These are phyloP conservation scores for Rhinoraja longicauda DNA, from an alignment of 2,797 vertebrate genomes.

Conservation along the genomic window DNA sequence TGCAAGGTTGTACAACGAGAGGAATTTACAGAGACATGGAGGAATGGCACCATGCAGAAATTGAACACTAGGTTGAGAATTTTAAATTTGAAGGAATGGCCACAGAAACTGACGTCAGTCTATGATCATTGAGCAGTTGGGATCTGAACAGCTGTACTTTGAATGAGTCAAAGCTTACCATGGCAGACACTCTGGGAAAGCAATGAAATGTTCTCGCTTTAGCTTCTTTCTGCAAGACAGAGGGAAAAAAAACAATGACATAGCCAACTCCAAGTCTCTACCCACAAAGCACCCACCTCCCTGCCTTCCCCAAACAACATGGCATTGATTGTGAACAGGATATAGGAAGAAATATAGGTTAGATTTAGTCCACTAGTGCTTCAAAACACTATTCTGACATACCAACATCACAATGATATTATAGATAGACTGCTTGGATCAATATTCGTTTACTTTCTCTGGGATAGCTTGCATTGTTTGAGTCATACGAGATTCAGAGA, in stretches of 20 bases:
- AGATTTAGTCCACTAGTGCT: neutral
- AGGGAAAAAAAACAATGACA: too few species aligned
- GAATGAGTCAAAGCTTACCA: neutral
- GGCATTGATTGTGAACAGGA: neutral
- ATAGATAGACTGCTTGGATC: too few species aligned
- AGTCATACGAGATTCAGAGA: too few species aligned
- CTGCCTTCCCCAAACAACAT: neutral
- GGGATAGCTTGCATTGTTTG: too few species aligned
- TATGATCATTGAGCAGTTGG: neutral
- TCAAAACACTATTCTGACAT: neutral
- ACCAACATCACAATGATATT: neutral
- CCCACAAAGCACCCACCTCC: neutral
- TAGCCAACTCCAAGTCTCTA: too few species aligned
- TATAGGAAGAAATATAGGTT: neutral
- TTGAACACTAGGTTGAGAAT: neutral
- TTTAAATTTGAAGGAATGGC: neutral
- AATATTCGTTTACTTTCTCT: too few species aligned
- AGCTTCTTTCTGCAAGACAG: too few species aligned
- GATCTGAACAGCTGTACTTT: neutral
- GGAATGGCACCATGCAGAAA: neutral
- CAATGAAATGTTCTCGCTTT: neutral
- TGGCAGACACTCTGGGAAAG: neutral
- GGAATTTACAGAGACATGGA: neutral
- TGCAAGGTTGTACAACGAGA: too few species aligned
- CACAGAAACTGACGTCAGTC: neutral